phyloP scores from a whole-genome alignment of 1,140 invertebrate genomes.

The Acromyrmex heyeri region DNA sequence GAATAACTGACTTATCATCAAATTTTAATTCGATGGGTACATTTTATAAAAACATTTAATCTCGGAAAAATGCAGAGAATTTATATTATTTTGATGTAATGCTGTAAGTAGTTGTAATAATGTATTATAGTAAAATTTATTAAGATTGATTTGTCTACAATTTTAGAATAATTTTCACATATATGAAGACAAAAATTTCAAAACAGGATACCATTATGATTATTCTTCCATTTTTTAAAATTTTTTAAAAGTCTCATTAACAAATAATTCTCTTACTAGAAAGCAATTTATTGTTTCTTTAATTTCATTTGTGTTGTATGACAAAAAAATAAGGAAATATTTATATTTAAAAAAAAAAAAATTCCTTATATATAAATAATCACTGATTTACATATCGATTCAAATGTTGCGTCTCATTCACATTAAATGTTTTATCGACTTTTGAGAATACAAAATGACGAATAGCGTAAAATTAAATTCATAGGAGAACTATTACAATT shows the following conservation, averaged over 20 bases:
- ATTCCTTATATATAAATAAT: neutral
- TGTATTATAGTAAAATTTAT: no score
- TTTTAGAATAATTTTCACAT: neutral
- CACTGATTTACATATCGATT: neutral
- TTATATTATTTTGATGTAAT: neutral
- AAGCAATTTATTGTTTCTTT: neutral
- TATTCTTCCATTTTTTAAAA: neutral
- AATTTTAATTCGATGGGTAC: neutral
- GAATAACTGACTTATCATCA: neutral
- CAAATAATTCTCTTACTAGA: neutral
- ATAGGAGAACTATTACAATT: constrained; percentile 37
- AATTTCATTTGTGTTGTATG: neutral
- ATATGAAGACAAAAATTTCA: neutral
- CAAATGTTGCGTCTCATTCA: neutral
- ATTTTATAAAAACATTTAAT: neutral
- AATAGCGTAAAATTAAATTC: neutral
- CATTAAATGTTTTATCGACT: neutral
- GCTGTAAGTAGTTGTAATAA: neutral
- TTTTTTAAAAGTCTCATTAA: neutral
- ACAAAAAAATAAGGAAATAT: neutral
- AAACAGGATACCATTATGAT: neutral
- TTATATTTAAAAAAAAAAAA: neutral
- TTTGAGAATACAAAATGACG: neutral
- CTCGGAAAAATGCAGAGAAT: neutral
- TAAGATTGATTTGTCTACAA: no score